phyloP scores from a whole-genome alignment of 2,888 invertebrate species.

The Chaitophorus viminalis region DNA sequence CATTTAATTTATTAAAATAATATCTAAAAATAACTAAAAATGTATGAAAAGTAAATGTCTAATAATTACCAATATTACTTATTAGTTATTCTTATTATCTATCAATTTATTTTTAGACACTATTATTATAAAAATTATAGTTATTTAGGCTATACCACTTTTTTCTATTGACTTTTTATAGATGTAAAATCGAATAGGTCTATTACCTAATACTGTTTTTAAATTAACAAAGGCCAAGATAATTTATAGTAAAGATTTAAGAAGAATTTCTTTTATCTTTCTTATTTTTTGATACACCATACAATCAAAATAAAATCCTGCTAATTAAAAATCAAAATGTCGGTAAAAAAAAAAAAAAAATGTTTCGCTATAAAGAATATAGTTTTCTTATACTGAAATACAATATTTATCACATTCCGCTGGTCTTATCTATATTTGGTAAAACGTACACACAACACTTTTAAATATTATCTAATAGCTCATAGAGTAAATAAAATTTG shows the following conservation, averaged over 20 bases:
- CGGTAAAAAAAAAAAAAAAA: not conserved
- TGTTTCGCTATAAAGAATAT: not conserved
- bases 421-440: constrained; percentile 31
- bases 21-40: too few relatives aligned
- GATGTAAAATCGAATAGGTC: not conserved
- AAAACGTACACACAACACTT: constrained; percentile 26
- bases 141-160: not conserved
- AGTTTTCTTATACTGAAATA: constrained; percentile 16
- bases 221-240: not conserved
- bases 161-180: not conserved
- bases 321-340: not conserved
- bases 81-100: not conserved
- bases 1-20: too few relatives aligned
- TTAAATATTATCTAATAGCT: constrained; percentile 30
- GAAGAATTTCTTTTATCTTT: not conserved
- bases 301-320: constrained; percentile 4
- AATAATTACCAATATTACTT: too few relatives aligned
- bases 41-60: too few relatives aligned
- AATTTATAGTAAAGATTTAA: too few relatives aligned
- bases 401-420: constrained; percentile 48
- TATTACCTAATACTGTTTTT: not conserved
- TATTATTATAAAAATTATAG: too few relatives aligned
- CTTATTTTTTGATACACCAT: not conserved
- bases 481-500: constrained; percentile 6
- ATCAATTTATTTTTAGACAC: too few relatives aligned